Percentiles rank a stretch among this genome's conserved stretches.
phyloP scores from a whole-genome alignment of 2,797 vertebrate species.

The Paguma larvata region DNA sequence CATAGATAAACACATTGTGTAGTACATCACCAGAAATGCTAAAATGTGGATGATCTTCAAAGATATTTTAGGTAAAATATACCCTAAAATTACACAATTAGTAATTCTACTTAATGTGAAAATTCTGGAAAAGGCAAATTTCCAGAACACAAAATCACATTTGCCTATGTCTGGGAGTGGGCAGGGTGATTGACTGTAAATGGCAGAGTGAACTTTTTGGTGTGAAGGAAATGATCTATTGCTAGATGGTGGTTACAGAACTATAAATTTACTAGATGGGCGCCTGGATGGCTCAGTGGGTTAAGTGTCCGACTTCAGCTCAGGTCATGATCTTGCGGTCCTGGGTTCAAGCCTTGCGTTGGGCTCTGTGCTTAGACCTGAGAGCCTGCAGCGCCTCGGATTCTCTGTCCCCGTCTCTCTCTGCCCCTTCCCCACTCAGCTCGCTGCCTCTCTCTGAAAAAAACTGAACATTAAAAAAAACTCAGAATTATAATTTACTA shows the following conservation, averaged over 20 bases:
- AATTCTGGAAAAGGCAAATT: background rate
- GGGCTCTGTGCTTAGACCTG: too few relatives aligned
- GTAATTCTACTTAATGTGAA: background rate
- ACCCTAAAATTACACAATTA: background rate
- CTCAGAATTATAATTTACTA: background rate
- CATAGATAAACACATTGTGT: background rate
- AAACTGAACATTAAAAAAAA: too few relatives aligned
- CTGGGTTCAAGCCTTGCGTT: too few relatives aligned
- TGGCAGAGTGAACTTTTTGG: background rate
- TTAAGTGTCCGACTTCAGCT: too few relatives aligned
- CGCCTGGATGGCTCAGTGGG: too few relatives aligned
- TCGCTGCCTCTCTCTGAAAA: too few relatives aligned
- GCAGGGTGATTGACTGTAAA: background rate
- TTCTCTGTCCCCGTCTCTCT: too few relatives aligned
- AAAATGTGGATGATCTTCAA: background rate
- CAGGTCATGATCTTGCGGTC: too few relatives aligned
- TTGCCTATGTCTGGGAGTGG: background rate
- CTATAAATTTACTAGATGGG: background rate
- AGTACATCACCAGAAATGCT: background rate
- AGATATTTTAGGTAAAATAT: slow-evolving; percentile 20
- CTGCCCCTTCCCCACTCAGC: too few relatives aligned
- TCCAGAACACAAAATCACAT: background rate
- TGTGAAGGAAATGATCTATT: background rate
- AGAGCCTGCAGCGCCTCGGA: too few relatives aligned
- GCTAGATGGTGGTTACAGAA: background rate